phyloP scores from a whole-genome alignment of 2,888 invertebrate species.

The Pristionchus fissidentatus region DNA sequence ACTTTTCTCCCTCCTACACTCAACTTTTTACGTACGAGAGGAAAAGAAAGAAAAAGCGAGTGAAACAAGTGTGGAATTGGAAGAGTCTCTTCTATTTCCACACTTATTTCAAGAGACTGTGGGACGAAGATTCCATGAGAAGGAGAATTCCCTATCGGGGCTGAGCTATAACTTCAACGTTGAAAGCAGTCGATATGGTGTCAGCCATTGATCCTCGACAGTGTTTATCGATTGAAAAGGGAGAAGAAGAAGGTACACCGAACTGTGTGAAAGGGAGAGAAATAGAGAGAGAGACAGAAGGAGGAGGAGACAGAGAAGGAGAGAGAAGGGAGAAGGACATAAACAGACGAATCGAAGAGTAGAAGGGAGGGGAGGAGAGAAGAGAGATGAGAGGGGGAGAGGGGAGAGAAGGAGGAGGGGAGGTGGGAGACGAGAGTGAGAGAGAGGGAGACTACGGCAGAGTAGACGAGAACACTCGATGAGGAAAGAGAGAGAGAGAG shows the following conservation, averaged over 20 bases:
- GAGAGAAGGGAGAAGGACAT: neutral
- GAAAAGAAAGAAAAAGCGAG: neutral
- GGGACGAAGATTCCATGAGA: no score
- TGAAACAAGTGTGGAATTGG: neutral
- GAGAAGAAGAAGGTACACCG: no score
- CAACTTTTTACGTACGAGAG: constrained; percentile 27
- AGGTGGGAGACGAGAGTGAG: constrained; percentile 12
- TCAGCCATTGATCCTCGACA: no score
- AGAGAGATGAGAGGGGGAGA: neutral
- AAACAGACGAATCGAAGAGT: constrained; percentile 38
- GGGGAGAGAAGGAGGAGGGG: constrained; percentile 13
- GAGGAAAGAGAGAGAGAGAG: constrained; percentile 29
- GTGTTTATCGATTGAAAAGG: constrained; percentile 31
- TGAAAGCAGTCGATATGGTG: no score
- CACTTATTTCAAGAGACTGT: no score
- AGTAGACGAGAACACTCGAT: neutral
- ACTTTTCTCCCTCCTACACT: constrained; percentile 22
- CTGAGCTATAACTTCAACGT: no score
- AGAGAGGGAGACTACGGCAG: constrained; percentile 14
- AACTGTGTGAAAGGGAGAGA: neutral
- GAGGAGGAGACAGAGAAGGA: neutral
- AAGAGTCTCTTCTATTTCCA: no score
- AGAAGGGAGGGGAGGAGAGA: neutral
- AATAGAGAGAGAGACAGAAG: constrained; percentile 19
- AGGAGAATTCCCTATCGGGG: no score